Percentiles rank a stretch among this genome's conserved stretches.
Conservation (phyloP, 2,113 vertebrate genomes). For the Forbesichthys agassizii region DNA sequence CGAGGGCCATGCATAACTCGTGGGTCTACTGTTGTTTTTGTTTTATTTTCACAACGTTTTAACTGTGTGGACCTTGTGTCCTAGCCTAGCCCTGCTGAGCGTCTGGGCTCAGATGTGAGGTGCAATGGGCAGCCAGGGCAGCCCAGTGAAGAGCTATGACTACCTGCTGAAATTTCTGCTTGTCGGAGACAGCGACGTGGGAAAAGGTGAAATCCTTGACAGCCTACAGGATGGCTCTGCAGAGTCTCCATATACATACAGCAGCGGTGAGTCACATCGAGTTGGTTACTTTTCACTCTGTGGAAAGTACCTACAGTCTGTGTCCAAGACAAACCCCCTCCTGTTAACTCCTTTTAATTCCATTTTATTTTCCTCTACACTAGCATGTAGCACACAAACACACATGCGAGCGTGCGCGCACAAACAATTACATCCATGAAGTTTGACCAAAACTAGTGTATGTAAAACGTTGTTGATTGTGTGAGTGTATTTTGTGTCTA, state of each 20-base stretch:
- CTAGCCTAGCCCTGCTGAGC: neutral
- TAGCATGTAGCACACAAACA: too few relatives aligned
- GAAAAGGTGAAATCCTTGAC: conserved; percentile 96
- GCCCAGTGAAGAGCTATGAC: conserved; percentile 96
- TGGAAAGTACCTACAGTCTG: too few relatives aligned
- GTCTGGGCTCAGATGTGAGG: conserved; percentile 72
- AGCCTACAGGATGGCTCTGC: conserved; percentile 95
- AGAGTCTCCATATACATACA: conserved; percentile 96
- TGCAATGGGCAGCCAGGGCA: conserved; percentile 92
- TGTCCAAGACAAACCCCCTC: neutral
- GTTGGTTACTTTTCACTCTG: conserved; percentile 1
- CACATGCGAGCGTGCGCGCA: too few relatives aligned
- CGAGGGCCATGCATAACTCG: too few relatives aligned
- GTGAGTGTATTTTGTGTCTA: conserved; percentile 28
- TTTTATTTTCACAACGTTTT: neutral
- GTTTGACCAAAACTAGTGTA: too few relatives aligned
- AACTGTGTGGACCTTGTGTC: neutral
- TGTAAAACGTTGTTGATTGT: neutral
- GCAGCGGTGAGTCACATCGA: conserved; percentile 84
- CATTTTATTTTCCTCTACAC: too few relatives aligned
- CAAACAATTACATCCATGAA: too few relatives aligned
- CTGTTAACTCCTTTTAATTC: neutral
- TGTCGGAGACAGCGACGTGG: conserved; percentile 96
- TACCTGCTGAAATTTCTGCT: conserved; percentile 96
- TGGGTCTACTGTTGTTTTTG: neutral